Percentiles rank a stretch among this genome's conserved stretches.
phyloP scores from a whole-genome alignment of 2,888 invertebrate genomes.

The Tubulanus polymorphus region DNA sequence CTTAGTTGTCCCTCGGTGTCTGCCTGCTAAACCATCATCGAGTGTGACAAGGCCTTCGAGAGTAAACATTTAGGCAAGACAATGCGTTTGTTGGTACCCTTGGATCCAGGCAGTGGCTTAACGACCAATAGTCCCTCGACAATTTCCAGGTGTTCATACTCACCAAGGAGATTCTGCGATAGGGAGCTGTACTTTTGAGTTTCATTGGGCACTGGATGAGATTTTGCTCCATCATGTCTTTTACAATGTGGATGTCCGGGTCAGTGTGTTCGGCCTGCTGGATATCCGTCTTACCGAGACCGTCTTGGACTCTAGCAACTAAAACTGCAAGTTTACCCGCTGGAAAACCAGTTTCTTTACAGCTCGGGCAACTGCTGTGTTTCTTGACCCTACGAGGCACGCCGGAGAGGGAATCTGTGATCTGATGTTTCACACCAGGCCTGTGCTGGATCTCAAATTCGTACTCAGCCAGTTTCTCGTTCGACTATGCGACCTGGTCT shows the following conservation, averaged over 20 bases:
- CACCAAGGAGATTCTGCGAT: too few relatives aligned
- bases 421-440: constrained; percentile 2
- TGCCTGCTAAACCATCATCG: background rate
- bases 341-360: background rate
- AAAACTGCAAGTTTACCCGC: background rate
- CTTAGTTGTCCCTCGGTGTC: background rate
- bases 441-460: constrained; percentile 14
- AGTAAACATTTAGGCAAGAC: background rate
- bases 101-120: too few relatives aligned
- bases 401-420: background rate
- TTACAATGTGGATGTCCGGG: background rate
- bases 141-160: too few relatives aligned
- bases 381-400: background rate
- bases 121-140: too few relatives aligned
- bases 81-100: background rate
- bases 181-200: too few relatives aligned
- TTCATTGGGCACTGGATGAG: too few relatives aligned
- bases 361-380: background rate
- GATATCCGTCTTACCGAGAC: too few relatives aligned
- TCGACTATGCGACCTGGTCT: constrained; percentile 18
- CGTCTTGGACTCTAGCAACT: too few relatives aligned
- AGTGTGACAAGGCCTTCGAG: background rate
- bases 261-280: too few relatives aligned
- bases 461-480: constrained; percentile 12
- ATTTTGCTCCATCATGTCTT: too few relatives aligned